Evolutionary conservation across 2,113 vertebrate genomes (phyloP).

Genomic region (Malurus melanocephalus): DNA sequence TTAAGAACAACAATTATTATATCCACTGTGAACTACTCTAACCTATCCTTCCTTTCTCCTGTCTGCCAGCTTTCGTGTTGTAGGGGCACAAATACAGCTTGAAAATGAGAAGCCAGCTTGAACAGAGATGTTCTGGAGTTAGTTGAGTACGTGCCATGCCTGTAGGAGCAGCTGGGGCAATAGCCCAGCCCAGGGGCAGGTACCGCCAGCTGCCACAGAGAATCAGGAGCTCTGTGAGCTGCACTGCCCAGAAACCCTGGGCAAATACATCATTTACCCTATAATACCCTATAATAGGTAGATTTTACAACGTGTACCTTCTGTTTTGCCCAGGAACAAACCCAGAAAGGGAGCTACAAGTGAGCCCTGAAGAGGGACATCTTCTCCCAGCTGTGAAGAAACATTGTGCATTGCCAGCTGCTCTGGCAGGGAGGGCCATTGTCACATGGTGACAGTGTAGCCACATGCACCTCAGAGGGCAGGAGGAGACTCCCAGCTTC

Average conservation of each 20-base stretch:
- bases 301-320: background rate
- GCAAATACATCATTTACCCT: background rate
- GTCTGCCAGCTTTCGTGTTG: background rate
- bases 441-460: background rate
- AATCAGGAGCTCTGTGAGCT: background rate
- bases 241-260: background rate
- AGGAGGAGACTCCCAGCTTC: background rate
- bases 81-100: background rate
- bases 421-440: background rate
- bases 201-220: background rate
- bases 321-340: background rate
- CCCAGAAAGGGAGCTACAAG: background rate
- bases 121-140: background rate
- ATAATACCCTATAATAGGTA: background rate
- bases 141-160: background rate
- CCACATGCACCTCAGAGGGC: background rate
- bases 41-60: background rate
- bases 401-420: background rate
- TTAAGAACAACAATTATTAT: background rate
- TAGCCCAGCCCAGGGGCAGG: background rate
- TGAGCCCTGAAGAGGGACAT: rapidly evolving
- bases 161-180: background rate
- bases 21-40: background rate
- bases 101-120: background rate
- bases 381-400: background rate